A percentile compares a stretch with the other conserved stretches of the same genome.
Conservation (phyloP, 2,888 invertebrate genomes). For the Metellina segmentata region DNA sequence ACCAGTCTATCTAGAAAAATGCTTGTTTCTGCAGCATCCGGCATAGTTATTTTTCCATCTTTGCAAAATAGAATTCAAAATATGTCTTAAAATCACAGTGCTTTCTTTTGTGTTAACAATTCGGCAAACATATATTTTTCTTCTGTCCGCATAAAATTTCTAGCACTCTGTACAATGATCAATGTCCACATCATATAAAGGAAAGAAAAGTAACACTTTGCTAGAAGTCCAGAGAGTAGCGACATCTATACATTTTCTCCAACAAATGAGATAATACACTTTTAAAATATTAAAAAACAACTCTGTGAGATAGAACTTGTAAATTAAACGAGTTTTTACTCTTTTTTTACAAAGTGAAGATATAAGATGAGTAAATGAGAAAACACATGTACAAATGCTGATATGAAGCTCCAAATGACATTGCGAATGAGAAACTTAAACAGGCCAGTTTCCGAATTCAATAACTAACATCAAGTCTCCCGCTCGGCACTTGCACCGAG, state of each 20-base stretch:
- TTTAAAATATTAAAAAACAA: slow-evolving; percentile 61
- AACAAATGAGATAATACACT: slow-evolving; percentile 58
- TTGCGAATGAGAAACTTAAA: slow-evolving; percentile 39
- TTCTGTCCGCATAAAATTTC: slow-evolving; percentile 28
- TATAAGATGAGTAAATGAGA: slow-evolving; percentile 50
- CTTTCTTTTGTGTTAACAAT: slow-evolving; percentile 64
- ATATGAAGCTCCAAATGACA: slow-evolving; percentile 72
- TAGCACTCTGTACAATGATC: slow-evolving; percentile 53
- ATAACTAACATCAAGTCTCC: slow-evolving; percentile 6
- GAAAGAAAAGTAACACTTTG: slow-evolving; percentile 17
- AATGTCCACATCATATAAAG: slow-evolving; percentile 41
- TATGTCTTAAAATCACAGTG: slow-evolving; percentile 73
- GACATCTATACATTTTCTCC: slow-evolving; percentile 56
- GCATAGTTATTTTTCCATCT: slow-evolving; percentile 44
- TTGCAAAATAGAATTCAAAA: slow-evolving; percentile 72
- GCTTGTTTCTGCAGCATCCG: slow-evolving; percentile 29
- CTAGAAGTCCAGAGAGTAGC: slow-evolving; percentile 52
- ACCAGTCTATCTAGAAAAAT: slow-evolving; percentile 61
- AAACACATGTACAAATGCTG: slow-evolving; percentile 68
- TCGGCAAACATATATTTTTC: slow-evolving; percentile 35
- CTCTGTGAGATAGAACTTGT: slow-evolving; percentile 32
- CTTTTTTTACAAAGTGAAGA: slow-evolving; percentile 48
- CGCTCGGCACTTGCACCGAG: slow-evolving; percentile 36
- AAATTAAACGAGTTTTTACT: slow-evolving; percentile 51
- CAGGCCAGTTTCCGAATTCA: not conserved